A percentile compares a stretch with the other conserved stretches of the same genome.
These are phyloP conservation scores for Pyrocoelia pectoralis DNA, from an alignment of 2,888 invertebrate species.

Conservation along the genomic window DNA sequence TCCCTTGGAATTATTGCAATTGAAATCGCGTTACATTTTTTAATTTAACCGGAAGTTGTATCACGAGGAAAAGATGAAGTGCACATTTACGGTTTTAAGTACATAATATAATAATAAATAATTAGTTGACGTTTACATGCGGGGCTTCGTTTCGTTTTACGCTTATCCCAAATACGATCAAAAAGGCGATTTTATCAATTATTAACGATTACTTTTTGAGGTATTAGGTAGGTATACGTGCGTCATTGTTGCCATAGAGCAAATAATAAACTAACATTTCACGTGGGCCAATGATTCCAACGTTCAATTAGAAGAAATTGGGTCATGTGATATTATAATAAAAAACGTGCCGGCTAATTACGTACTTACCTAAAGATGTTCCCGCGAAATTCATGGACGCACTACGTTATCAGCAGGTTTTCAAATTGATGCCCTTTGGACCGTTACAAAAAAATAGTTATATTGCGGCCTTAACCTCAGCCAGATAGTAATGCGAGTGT, in stretches of 20 bases:
- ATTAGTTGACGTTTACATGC: not conserved
- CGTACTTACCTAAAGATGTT: not conserved
- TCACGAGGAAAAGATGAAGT: not conserved
- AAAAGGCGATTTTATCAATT: not conserved
- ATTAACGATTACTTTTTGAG: conserved; percentile 1
- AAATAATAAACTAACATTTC: not conserved
- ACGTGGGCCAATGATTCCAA: not conserved
- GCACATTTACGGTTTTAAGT: not conserved
- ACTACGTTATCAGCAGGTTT: not conserved
- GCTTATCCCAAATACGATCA: not conserved
- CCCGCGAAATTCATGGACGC: not conserved
- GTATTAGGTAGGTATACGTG: not conserved
- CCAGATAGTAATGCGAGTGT: not conserved
- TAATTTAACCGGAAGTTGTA: not conserved
- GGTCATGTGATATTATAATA: not conserved
- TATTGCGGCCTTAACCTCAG: conserved; percentile 1
- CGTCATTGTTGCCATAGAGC: not conserved
- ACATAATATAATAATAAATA: too few relatives aligned
- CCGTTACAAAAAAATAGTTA: not conserved
- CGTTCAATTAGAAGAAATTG: not conserved
- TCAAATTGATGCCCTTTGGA: not conserved
- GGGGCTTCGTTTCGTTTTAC: not conserved
- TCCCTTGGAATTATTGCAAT: too few relatives aligned
- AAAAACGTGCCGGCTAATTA: not conserved
- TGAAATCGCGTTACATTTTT: too few relatives aligned